These are phyloP conservation scores for Steromphala cineraria DNA, from an alignment of 2,888 invertebrate species.

Conservation along the genomic window DNA sequence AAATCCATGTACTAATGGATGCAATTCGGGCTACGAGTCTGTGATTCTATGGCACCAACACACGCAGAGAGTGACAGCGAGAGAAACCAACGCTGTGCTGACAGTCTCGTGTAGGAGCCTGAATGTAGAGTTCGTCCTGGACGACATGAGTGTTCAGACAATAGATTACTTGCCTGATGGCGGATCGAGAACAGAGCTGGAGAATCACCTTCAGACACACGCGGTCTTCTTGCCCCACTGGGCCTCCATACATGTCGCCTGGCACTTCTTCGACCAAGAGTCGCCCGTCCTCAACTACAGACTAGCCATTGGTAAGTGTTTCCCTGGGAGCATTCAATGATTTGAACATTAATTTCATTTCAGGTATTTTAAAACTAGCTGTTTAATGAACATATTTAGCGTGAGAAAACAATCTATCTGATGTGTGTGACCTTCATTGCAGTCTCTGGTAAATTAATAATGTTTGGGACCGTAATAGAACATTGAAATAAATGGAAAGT, in stretches of 20 bases:
- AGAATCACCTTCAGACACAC: neutral
- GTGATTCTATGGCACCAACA: conserved; percentile 31
- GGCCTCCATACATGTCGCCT: conserved; percentile 31
- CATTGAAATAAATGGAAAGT: too few relatives aligned
- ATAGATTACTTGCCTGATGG: conserved; percentile 20
- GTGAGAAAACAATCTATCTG: too few relatives aligned
- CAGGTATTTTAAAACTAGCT: too few relatives aligned
- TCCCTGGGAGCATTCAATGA: too few relatives aligned
- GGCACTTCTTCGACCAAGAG: conserved; percentile 33
- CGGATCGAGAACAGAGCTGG: neutral
- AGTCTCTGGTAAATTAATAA: too few relatives aligned
- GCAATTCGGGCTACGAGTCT: conserved; percentile 24
- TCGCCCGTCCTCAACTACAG: conserved; percentile 29
- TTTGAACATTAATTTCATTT: too few relatives aligned
- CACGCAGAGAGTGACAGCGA: neutral
- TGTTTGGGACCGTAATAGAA: too few relatives aligned
- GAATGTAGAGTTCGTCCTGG: conserved; percentile 22
- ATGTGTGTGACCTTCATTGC: too few relatives aligned
- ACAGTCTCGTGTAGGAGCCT: neutral
- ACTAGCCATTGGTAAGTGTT: conserved; percentile 32
- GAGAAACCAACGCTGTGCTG: neutral
- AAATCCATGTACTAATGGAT: conserved; percentile 26
- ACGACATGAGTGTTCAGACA: neutral
- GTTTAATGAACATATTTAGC: too few relatives aligned
- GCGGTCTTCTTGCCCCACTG: conserved; percentile 28